Percentiles rank a stretch among this genome's conserved stretches.
These are phyloP conservation scores for Netelia virgata DNA, from an alignment of 2,888 invertebrate genomes.

Conservation along the genomic window DNA sequence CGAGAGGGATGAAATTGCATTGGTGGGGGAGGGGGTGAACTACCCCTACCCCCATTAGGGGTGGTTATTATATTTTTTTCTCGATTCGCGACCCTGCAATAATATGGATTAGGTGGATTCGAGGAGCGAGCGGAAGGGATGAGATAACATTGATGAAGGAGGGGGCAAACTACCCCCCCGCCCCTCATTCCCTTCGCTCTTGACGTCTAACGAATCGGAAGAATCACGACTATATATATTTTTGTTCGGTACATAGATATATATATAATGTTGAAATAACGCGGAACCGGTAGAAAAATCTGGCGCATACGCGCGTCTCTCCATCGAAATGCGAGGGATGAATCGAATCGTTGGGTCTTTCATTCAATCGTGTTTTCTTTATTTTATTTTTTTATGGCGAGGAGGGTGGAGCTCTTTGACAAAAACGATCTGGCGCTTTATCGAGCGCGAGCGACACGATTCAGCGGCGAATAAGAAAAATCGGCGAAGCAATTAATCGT, in stretches of 20 bases:
- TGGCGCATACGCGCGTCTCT: conserved; percentile 15
- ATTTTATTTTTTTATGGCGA: not conserved
- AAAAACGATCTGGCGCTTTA: conserved; percentile 31
- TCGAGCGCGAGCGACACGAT: conserved; percentile 50
- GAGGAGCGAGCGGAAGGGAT: not conserved
- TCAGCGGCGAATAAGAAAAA: not conserved
- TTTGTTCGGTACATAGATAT: conserved; percentile 9
- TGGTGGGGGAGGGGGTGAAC: not conserved
- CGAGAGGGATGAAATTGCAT: not conserved
- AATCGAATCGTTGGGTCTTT: conserved; percentile 39
- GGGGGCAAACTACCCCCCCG: not conserved
- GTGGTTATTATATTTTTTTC: not conserved
- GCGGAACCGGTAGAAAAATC: conserved; percentile 21
- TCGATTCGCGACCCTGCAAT: not conserved
- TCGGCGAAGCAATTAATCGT: conserved; percentile 38
- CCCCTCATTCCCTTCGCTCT: not conserved
- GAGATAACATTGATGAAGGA: not conserved
- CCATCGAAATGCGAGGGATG: conserved; percentile 38
- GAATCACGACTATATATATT: conserved; percentile 46
- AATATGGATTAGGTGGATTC: not conserved
- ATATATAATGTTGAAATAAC: conserved; percentile 25
- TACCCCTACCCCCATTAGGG: not conserved
- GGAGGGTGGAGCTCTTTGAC: not conserved
- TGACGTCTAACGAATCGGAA: conserved; percentile 57
- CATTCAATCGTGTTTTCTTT: conserved; percentile 25